Base-by-base conservation (phyloP, 64 coral and sea anemone genomes). In the Actinia tenebrosa region DNA sequence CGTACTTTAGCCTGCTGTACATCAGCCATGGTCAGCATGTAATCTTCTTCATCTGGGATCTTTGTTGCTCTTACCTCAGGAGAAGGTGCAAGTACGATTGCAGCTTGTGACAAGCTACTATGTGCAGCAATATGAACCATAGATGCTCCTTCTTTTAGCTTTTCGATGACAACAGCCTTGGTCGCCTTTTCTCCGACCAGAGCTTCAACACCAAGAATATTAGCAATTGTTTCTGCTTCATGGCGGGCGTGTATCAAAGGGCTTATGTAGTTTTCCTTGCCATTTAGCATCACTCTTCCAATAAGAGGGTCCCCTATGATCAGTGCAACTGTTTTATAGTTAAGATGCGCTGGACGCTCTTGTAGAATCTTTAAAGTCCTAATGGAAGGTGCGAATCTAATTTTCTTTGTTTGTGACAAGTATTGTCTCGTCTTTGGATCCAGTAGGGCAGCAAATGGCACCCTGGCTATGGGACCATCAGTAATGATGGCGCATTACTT, bases 11-110 rank as follows among this genome's bases (percentile, higher is more conserved):
- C 46, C 59, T 89, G 53, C 44, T 89, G 78, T 7, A 89, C 59
- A 7, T 89, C 87, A 20, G 54, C 44, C 87, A 89, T 89, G 54
- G 55, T 89, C 78, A 89, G 30, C 77, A 89, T 89, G 53, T 80
- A 89, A 58, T 89, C 87, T 43, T 89, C 58, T 62, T 82, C 77
- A 37, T 89, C 75, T 80, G 87, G 78, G 78, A 78, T 45, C 16
- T 59, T 81, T 81, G 79, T 22, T 81, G 7, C 46, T 81, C 45
- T 81, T 81, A 22, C 13, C 22, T 81, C 79, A 81, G 79, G 78
- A n/a, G 44, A 58, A 47, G 78, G 77, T 3, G 72, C 77, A 82
- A 56, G 79, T 19, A 9, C 54, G 26, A 63, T 78, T 1, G 43
- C n/a, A 46, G 42, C 56, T 52, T 47, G 45, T 7, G 58, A 11